phyloP scores from a whole-genome alignment of 1,140 invertebrate species.

The Drosophila tropicalis region DNA sequence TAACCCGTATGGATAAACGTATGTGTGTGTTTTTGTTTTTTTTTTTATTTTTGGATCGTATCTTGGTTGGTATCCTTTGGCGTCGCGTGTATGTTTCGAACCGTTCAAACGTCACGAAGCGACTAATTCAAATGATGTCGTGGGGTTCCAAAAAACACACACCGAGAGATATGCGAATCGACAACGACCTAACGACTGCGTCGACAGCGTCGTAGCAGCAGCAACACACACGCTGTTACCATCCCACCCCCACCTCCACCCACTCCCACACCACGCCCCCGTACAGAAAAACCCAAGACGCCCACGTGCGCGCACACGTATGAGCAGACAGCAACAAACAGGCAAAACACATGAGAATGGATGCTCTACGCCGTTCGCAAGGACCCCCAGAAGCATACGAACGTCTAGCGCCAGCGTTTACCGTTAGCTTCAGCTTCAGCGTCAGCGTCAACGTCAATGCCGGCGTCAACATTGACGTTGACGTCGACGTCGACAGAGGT shows the following conservation, averaged over 20 bases:
- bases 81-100: constrained; percentile 81
- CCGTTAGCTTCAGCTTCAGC: constrained; percentile 26
- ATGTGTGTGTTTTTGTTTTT: constrained; percentile 28
- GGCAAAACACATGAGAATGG: constrained; percentile 74
- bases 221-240: constrained; percentile 58
- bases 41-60: neutral
- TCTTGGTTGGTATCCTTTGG: constrained; percentile 50
- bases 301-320: constrained; percentile 80
- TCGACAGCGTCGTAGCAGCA: constrained; percentile 36
- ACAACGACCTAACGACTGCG: constrained; percentile 27
- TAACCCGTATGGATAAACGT: constrained; percentile 10
- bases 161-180: constrained; percentile 56
- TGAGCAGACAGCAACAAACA: constrained; percentile 67
- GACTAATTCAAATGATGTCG: constrained; percentile 83
- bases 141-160: constrained; percentile 57
- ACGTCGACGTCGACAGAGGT: constrained; percentile 32
- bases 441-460: constrained; percentile 19
- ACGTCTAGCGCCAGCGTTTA: constrained; percentile 13
- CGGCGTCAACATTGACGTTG: constrained; percentile 7
- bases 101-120: constrained; percentile 83
- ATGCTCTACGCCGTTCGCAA: constrained; percentile 30
- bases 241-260: constrained; percentile 24
- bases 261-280: constrained; percentile 27
- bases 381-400: neutral
- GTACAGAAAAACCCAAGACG: constrained; percentile 33